Percentiles rank a stretch among this genome's conserved stretches.
Conservation (phyloP, 2,888 invertebrate genomes). For the Glaucopsyche alexis region DNA sequence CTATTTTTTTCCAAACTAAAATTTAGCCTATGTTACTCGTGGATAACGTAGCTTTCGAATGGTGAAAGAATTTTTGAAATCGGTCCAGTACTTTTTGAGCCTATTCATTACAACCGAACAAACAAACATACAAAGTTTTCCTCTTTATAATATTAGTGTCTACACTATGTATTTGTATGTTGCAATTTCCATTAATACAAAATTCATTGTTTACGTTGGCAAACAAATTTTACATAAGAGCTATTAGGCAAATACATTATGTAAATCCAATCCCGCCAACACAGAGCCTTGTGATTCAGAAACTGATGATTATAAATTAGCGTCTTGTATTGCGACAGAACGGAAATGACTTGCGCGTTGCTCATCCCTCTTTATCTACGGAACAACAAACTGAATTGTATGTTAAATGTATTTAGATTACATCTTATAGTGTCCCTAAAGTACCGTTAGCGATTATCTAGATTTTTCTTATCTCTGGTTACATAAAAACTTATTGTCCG, state of each 20-base stretch:
- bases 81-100: too few species aligned
- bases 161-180: too few species aligned
- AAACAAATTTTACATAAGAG: conserved; percentile 14
- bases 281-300: conserved; percentile 56
- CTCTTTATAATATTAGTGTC: too few species aligned
- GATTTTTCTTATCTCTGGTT: too few species aligned
- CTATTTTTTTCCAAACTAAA: too few species aligned
- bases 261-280: conserved; percentile 41
- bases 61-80: too few species aligned
- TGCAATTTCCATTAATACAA: not conserved
- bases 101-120: too few species aligned
- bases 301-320: conserved; percentile 74
- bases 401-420: not conserved
- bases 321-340: conserved; percentile 59
- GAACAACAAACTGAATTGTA: conserved; percentile 45
- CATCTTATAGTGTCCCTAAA: not conserved
- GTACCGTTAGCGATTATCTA: too few species aligned
- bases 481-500: too few species aligned
- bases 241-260: conserved; percentile 40
- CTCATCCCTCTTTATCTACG: conserved; percentile 56
- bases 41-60: too few species aligned
- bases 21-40: too few species aligned
- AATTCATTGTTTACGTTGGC: not conserved
- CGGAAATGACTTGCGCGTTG: conserved; percentile 71
- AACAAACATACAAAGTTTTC: too few species aligned